phyloP scores from a whole-genome alignment of 2,113 vertebrate genomes.

The Tyto alba region DNA sequence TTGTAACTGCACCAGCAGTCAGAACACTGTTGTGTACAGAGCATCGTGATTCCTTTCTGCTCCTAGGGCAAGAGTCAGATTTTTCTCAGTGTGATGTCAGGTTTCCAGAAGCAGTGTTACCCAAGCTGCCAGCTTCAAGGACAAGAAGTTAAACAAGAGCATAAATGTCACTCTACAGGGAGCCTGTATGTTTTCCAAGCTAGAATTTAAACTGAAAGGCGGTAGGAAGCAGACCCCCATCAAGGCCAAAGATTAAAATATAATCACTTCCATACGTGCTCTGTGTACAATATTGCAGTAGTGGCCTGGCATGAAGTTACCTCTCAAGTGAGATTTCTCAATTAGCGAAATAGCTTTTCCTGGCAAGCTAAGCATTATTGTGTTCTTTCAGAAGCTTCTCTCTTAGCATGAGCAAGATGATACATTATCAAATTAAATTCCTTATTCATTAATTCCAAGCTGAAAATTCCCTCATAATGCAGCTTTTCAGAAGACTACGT shows the following conservation, averaged over 20 bases:
- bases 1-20: neutral
- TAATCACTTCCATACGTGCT: slow-evolving; percentile 56
- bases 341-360: slow-evolving; percentile 58
- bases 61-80: neutral
- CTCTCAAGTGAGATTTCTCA: slow-evolving; percentile 61
- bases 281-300: neutral
- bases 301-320: neutral
- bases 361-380: slow-evolving; percentile 6
- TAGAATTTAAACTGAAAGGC: slow-evolving; percentile 44
- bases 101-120: slow-evolving; percentile 13
- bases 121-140: slow-evolving; percentile 10
- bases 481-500: neutral
- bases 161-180: slow-evolving; percentile 3
- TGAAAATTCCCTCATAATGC: neutral
- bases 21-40: neutral
- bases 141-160: slow-evolving; percentile 34
- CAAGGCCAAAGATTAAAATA: slow-evolving; percentile 43
- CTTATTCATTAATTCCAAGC: slow-evolving; percentile 45
- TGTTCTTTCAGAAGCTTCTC: neutral
- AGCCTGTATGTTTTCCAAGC: neutral
- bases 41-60: neutral
- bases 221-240: slow-evolving; percentile 1
- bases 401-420: slow-evolving; percentile 38
- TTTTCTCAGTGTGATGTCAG: neutral
- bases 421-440: slow-evolving; percentile 42